Percentiles rank a stretch among this genome's conserved stretches.
Conservation (phyloP, 2,888 invertebrate species). For the Sminthurides aquaticus region DNA sequence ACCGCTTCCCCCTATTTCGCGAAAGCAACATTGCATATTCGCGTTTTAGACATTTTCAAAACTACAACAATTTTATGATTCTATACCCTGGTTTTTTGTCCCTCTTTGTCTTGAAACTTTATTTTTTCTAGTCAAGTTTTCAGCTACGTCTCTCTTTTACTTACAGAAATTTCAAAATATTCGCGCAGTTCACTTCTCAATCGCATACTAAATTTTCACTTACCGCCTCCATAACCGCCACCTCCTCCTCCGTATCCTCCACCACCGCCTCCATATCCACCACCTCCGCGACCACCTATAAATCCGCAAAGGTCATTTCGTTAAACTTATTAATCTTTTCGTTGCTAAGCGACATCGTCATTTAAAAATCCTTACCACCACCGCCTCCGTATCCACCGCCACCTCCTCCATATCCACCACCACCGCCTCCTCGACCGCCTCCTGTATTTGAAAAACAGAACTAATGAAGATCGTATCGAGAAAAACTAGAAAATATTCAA, state of each 20-base stretch:
- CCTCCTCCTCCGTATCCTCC: conserved; percentile 2
- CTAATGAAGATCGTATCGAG: too few species aligned
- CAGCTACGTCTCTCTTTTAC: too few species aligned
- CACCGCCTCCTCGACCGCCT: conserved; percentile 15
- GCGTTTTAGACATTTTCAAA: too few species aligned
- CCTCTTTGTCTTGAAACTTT: too few species aligned
- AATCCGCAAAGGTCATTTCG: neutral
- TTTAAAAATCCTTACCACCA: conserved; percentile 6
- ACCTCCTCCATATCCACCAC: conserved; percentile 14
- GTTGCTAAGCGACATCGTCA: neutral
- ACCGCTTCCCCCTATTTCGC: conserved; percentile 4
- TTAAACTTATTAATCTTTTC: neutral
- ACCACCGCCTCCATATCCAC: conserved; percentile 6
- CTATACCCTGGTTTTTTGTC: too few species aligned
- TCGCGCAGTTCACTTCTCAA: too few species aligned
- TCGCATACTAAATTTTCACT: too few species aligned
- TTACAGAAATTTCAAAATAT: too few species aligned
- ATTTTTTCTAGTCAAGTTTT: too few species aligned
- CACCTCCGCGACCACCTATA: neutral
- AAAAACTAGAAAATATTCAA: too few species aligned
- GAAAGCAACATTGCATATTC: too few species aligned
- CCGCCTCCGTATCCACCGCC: conserved; percentile 13
- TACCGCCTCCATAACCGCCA: conserved; percentile 4
- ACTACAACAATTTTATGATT: too few species aligned
- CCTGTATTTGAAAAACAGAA: neutral